These are phyloP conservation scores for Aleiodes testaceus DNA, from an alignment of 2,888 invertebrate genomes.

Conservation along the genomic window DNA sequence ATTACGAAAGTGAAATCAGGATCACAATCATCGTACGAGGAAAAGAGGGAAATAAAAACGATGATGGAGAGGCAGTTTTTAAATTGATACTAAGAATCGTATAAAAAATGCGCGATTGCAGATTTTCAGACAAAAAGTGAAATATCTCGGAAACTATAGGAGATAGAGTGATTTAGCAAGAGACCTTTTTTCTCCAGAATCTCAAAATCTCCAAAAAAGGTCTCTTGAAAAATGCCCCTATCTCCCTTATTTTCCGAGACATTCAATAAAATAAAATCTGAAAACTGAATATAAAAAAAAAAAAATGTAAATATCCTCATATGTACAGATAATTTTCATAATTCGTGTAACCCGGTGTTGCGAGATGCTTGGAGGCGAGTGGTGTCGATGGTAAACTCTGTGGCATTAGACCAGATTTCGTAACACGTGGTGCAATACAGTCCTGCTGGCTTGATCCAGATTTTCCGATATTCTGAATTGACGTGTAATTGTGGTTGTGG, in stretches of 20 bases:
- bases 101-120: too few species aligned
- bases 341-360: conserved; percentile 75
- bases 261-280: too few species aligned
- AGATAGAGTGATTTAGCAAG: too few species aligned
- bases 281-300: too few species aligned
- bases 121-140: too few species aligned
- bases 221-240: too few species aligned
- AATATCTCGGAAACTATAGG: too few species aligned
- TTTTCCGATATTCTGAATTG: conserved; percentile 50
- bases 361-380: conserved; percentile 67
- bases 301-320: conserved; percentile 62
- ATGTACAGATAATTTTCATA: conserved; percentile 82
- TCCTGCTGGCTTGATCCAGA: conserved; percentile 48
- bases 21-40: conserved; percentile 3
- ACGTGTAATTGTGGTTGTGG: conserved; percentile 54
- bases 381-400: conserved; percentile 71
- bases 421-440: conserved; percentile 48
- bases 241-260: too few species aligned
- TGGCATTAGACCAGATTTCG: conserved; percentile 59
- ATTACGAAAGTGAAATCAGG: background rate
- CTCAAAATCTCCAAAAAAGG: too few species aligned
- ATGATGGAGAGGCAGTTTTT: conserved; percentile 10
- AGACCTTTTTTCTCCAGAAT: too few species aligned
- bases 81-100: conserved; percentile 11
- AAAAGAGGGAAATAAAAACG: conserved; percentile 24